Conservation (phyloP, 2,888 invertebrate genomes). For the Calliscelio sp. region DNA sequence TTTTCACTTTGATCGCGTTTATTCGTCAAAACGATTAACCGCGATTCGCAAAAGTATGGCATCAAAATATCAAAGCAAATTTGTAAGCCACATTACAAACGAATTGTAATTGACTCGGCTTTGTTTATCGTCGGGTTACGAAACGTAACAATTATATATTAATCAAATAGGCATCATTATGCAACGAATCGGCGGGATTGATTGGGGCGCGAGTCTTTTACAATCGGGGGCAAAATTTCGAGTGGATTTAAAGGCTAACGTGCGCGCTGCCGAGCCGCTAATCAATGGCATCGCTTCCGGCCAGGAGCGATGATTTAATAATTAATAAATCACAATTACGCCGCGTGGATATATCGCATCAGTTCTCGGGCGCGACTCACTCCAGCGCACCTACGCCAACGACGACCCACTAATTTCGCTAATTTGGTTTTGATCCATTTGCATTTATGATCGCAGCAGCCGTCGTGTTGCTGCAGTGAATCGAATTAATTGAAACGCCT, state of each 20-base stretch:
- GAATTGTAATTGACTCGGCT: slow-evolving; percentile 43
- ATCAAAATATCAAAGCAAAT: slow-evolving; percentile 46
- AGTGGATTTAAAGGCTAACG: slow-evolving; percentile 51
- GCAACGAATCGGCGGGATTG: slow-evolving; percentile 45
- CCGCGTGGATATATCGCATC: slow-evolving; percentile 45
- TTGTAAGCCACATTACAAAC: slow-evolving; percentile 40
- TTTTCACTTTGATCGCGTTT: slow-evolving; percentile 36
- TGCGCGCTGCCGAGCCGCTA: slow-evolving; percentile 27
- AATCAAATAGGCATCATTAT: slow-evolving; percentile 42
- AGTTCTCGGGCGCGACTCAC: slow-evolving; percentile 52
- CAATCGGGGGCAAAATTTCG: slow-evolving; percentile 40
- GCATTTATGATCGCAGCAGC: slow-evolving; percentile 73
- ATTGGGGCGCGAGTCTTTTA: slow-evolving; percentile 48
- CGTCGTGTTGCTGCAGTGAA: slow-evolving; percentile 74
- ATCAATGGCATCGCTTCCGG: slow-evolving; percentile 64
- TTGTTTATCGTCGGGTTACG: slow-evolving; percentile 49
- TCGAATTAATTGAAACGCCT: slow-evolving; percentile 75
- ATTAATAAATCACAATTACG: slow-evolving; percentile 77
- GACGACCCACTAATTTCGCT: slow-evolving; percentile 76
- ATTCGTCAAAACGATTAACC: slow-evolving; percentile 41
- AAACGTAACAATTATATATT: slow-evolving; percentile 56
- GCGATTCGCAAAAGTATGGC: slow-evolving; percentile 38
- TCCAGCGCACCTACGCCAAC: slow-evolving; percentile 48
- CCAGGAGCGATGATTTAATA: slow-evolving; percentile 69
- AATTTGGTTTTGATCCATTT: slow-evolving; percentile 78